Base-by-base conservation (phyloP, 2,797 vertebrate genomes). In the Anabas testudineus region DNA sequence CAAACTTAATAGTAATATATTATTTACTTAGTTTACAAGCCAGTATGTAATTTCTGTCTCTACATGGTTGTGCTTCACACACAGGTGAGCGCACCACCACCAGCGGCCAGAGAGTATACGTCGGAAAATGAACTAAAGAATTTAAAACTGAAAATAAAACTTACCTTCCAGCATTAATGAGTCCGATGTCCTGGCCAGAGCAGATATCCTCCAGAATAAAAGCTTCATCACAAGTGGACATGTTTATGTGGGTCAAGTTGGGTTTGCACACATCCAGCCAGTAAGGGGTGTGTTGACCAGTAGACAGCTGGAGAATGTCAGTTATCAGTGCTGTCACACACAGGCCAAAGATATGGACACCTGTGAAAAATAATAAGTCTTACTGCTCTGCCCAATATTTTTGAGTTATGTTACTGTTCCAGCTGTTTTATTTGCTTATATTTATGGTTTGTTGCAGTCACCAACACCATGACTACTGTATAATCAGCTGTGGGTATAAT, bases 181-280 rank as follows among this genome's bases (percentile, higher is more conserved):
- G 86, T 12, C 85, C 92, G 4, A 80, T 73, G 86, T 98, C 96
- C 52, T 94, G 88, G 81, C 96, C 97, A n/a, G 97, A 96, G 87
- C 97, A 98, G 90, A 98, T 97, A 62, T 98, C 97, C 71, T 98
- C 97, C 76, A 97, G 92, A 74, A 98, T 95, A 39, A 97, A 98
- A 18, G 96, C 95, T 78, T 97, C 96, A 72, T 98, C 97, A 76
- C 96, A 96, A 80, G 95, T 96, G 76, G 96, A 96, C 53, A 96
- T 92, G 51, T 97, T 98, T 66, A 98, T 92, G 70, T 96, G 95
- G 66, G 97, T 98, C 67, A 97, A 92, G 81, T 98, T 98, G 73
- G 97, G 97, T 85, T 97, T 97, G 88, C 97, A 98, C 65, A 98
- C 97, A 42, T 96, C 97, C 87, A 98, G 88, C 91, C 97, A 98